Base-by-base conservation (phyloP, 2,888 invertebrate genomes). In the Mamestra brassicae region DNA sequence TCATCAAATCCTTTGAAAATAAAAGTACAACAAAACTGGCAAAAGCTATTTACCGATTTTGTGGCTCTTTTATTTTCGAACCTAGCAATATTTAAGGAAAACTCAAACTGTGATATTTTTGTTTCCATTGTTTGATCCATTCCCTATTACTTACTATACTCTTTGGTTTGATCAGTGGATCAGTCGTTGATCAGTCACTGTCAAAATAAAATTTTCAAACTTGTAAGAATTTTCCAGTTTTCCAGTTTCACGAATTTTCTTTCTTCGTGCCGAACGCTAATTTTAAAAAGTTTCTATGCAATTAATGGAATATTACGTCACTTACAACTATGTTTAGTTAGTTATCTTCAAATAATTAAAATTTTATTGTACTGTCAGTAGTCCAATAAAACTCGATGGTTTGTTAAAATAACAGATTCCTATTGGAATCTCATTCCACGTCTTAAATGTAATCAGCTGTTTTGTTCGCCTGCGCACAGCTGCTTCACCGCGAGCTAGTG, bases 401-500 rank as follows among this genome's bases (percentile, higher is more conserved):
- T 47, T 11, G 0, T 5, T 45, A 15, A 3, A 17, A 7, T 26
- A 42, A 7, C 5, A 10, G 13, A 34, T 26, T 79, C 11, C 0
- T 11, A 36, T 3, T 34, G 10, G n/a, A 54, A 34, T 45, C 26
- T 0, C 2, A n/a, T 47, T 58, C 11, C 47, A 26, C 11, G 3
- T 76, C 15, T 1, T 42, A 26, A 62, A 17, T 17, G 17, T 50
- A 36, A 77, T 71, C 78, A 77, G 83, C 74, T 73, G 73, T 65
- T 76, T 11, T 36, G 26, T 10, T 13, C 7, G 4, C 10, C 8
- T 15, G 26, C 34, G 36, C 36, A 42, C 81, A 84, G 65, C 81
- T 81, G 77, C 47, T 55, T 38, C 60, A 55, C 60, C 77, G 83
- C 74, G 74, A n/a, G 61, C 26, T 52, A 83, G 62, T 87, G 89